Evolutionary conservation across 2,888 invertebrate genomes (phyloP), one percentile per base, ranked within the genome.

Genomic region (Phaedon cochleariae): DNA sequence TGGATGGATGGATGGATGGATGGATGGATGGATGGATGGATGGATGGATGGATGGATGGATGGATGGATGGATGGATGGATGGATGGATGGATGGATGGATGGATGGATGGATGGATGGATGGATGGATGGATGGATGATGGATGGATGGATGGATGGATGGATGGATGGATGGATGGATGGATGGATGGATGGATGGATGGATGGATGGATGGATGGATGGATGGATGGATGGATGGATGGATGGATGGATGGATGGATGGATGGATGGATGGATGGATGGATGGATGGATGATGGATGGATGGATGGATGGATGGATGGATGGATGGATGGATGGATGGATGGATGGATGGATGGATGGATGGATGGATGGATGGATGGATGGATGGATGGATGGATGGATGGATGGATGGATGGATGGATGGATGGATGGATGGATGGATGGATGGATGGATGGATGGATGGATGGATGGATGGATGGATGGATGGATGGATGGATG

Each of bases 141-240:
- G n/a, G n/a, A 45, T 45, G n/a, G n/a, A 45, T 45, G n/a, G n/a
- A 45, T 45, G n/a, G n/a, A 45, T 45, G n/a, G n/a, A 45, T 45
- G n/a, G n/a, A 45, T 45, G n/a, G n/a, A 45, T 45, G n/a, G n/a
- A 45, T 45, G n/a, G n/a, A 45, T 45, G n/a, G n/a, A 45, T 48
- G 48, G 48, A 10, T 48, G 48, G 48, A 15, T 48, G 48, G 48
- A 48, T 48, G 48, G 48, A 48, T 48, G 48, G 48, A 48, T 48
- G 48, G 48, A 48, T 48, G 48, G 48, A 48, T 48, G 48, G 48
- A 48, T 48, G 48, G 48, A 48, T 48, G 48, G 48, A 48, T 48
- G 48, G 48, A 48, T 48, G 48, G 48, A 48, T 48, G 48, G 48
- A 48, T 48, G 48, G 48, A 48, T 48, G 48, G 48, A 48, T 48